phyloP scores from a whole-genome alignment of 92 coral and sea anemone species.

The Phymanthus crucifer region DNA sequence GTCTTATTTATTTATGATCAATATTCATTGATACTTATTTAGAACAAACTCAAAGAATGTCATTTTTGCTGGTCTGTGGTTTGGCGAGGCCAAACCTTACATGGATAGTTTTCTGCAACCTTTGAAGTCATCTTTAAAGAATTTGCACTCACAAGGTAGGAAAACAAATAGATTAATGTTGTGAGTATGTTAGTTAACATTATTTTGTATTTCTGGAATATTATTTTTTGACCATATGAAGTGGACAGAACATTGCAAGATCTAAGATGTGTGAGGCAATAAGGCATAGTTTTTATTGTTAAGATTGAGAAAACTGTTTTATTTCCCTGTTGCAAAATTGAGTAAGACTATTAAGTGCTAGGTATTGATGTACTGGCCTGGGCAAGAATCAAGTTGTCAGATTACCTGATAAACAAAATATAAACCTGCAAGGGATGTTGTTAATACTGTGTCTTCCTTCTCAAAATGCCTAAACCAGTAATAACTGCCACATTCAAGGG shows the following conservation, averaged over 20 bases:
- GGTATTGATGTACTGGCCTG: background rate
- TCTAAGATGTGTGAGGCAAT: too few species aligned
- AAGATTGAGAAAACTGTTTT: too few species aligned
- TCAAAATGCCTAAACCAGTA: background rate
- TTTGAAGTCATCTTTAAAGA: background rate
- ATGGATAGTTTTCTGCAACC: conserved; percentile 35
- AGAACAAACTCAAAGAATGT: conserved; percentile 2
- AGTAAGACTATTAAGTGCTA: background rate
- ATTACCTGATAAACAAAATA: background rate
- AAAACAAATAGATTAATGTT: background rate
- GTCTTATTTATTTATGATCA: background rate
- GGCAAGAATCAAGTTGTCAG: background rate
- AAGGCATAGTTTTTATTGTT: too few species aligned
- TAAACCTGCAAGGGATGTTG: background rate
- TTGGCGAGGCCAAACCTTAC: conserved; percentile 36
- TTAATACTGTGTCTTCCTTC: background rate
- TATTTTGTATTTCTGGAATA: background rate
- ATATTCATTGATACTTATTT: conserved; percentile 2
- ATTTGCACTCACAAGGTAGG: conserved; percentile 10
- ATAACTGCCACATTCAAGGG: background rate
- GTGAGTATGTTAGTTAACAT: background rate
- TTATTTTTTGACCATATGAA: background rate
- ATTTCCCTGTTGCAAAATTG: background rate
- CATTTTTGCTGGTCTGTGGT: conserved; percentile 52
- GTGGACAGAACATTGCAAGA: too few species aligned